Conservation (phyloP, 2,113 vertebrate species). For the Oenanthe oenanthe region DNA sequence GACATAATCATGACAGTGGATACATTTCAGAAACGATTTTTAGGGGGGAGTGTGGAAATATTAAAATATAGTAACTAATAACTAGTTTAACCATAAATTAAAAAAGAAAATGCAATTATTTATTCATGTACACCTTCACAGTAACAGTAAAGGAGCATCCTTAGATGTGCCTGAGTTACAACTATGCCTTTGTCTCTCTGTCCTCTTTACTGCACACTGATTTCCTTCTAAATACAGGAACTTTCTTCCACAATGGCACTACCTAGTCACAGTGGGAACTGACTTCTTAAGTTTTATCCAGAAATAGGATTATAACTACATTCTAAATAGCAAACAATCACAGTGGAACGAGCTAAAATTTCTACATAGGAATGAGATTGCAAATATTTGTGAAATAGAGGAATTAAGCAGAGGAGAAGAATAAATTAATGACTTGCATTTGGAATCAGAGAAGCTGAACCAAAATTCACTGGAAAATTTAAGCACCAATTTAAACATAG, state of each 20-base stretch:
- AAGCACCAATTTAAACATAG: neutral
- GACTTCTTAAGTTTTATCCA: neutral
- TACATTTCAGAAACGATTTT: neutral
- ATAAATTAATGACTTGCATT: neutral
- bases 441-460: neutral
- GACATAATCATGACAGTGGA: accelerated
- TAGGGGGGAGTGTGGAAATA: accelerated
- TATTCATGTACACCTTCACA: neutral
- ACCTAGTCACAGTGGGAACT: neutral
- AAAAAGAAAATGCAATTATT: neutral
- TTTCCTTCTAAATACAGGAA: neutral
- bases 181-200: neutral
- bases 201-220: neutral
- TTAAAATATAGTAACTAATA: neutral
- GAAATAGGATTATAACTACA: neutral
- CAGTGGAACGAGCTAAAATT: neutral
- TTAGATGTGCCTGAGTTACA: neutral
- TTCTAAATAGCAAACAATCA: neutral
- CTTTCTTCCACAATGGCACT: neutral
- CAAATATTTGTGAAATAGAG: neutral
- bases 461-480: neutral
- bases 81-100: neutral
- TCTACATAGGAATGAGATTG: neutral
- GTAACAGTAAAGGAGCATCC: neutral
- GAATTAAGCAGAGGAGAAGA: neutral